Evolutionary conservation across 2,113 vertebrate species (phyloP).

Genomic region (Vireo altiloquus): DNA sequence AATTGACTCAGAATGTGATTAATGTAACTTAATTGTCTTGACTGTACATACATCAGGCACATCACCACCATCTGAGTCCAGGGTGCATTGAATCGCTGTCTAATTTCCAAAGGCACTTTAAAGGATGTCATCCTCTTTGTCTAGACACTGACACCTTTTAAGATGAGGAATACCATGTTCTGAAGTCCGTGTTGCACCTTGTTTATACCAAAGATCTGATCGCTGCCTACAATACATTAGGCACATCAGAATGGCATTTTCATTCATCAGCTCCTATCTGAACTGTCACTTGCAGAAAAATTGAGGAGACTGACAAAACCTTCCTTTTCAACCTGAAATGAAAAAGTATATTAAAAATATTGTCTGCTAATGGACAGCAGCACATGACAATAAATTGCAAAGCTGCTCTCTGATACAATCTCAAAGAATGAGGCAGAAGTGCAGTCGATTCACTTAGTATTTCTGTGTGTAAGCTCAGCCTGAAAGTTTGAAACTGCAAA

Average conservation of each 20-base stretch:
- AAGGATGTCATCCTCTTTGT: slow-evolving; percentile 55
- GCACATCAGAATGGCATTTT: slow-evolving; percentile 28
- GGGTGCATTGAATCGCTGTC: slow-evolving; percentile 43
- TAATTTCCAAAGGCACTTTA: slow-evolving; percentile 63
- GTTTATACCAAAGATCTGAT: slow-evolving; percentile 52
- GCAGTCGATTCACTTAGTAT: not conserved
- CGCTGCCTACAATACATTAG: not conserved
- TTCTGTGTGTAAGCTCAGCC: not conserved
- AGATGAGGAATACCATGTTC: slow-evolving; percentile 35
- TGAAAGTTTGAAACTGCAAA: slow-evolving; percentile 11
- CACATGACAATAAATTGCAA: slow-evolving; percentile 10
- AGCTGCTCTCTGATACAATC: not conserved
- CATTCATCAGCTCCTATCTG: slow-evolving; percentile 46
- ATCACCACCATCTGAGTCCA: slow-evolving; percentile 60
- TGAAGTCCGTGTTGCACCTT: slow-evolving; percentile 15
- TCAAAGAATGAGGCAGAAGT: not conserved
- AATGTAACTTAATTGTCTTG: slow-evolving; percentile 72
- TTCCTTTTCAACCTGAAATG: slow-evolving; percentile 24
- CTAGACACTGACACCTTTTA: slow-evolving; percentile 56
- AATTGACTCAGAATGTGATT: slow-evolving; percentile 71
- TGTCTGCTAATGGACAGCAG: not conserved
- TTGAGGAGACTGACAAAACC: slow-evolving; percentile 29
- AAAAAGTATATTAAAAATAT: slow-evolving; percentile 45
- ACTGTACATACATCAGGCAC: slow-evolving; percentile 66
- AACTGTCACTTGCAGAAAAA: slow-evolving; percentile 45